Percentiles rank a stretch among this genome's conserved stretches.
Evolutionary conservation across 2,888 invertebrate genomes (phyloP).

Genomic region (Protonemura montana): DNA sequence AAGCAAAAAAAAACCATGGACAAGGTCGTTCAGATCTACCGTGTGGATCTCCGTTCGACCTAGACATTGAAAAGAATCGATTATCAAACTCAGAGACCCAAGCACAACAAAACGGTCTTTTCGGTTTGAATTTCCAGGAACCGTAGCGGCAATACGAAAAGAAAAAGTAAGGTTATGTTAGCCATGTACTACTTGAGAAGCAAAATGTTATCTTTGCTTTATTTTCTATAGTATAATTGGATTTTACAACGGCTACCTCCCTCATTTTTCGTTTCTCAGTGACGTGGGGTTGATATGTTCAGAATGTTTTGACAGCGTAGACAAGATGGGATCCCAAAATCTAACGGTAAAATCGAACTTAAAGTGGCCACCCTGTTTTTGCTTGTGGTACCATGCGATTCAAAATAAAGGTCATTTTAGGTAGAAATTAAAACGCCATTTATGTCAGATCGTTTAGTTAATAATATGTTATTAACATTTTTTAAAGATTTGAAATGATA

Average conservation of each 20-base stretch:
- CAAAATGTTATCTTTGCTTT: background rate
- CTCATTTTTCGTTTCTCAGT: background rate
- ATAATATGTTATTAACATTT: background rate
- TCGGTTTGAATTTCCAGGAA: background rate
- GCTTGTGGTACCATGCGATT: background rate
- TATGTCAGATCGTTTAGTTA: background rate
- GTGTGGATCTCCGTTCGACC: background rate
- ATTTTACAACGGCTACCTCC: background rate
- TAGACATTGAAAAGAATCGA: background rate
- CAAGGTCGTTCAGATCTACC: background rate
- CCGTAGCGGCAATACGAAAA: background rate
- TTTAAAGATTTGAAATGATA: background rate
- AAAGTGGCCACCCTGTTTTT: background rate
- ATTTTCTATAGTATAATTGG: background rate
- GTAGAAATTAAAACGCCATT: background rate
- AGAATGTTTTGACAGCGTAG: background rate
- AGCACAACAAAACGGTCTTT: no score
- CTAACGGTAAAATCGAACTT: background rate
- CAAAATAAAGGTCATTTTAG: no score
- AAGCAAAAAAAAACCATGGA: background rate
- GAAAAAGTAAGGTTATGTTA: background rate
- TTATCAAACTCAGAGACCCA: background rate
- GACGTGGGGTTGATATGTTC: background rate
- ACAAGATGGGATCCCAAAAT: background rate
- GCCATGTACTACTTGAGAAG: background rate